Evolutionary conservation across 2,888 invertebrate genomes (phyloP), one percentile per base, ranked within the genome.

Genomic region (Acholoe squamosa): DNA sequence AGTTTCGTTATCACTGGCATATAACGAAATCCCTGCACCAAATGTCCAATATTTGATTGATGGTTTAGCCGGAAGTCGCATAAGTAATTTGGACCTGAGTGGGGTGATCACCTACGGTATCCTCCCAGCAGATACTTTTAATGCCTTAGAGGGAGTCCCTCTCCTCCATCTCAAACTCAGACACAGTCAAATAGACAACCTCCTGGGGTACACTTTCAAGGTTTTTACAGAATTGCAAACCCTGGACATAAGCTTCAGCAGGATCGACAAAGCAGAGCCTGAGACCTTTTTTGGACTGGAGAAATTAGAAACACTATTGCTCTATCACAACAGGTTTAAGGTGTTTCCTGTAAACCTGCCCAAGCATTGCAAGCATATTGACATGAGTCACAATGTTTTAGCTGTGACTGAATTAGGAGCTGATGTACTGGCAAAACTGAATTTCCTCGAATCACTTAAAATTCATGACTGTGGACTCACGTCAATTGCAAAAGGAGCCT

Each of bases 181-280:
- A 33, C 80, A 80, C 43, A 80, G 80, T 43, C 34, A 80, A 5
- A 80, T 80, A 80, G 34, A 19, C 12, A 33, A 43, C 19, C 80
- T 80, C 12, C 43, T 19, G 16, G n/a, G 14, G 7, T 0, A 80
- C 14, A 80, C 80, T 16, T 80, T 80, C 34, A 19, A 31, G 16
- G 31, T 33, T 34, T 34, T 80, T 5, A 34, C 33, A 16, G 43
- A 80, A 16, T 43, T 80, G 5, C 34, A 43, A 43, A 10, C 43
- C 16, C 33, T 80, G 22, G 80, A 80, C 22, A 7, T 80, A 14
- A 80, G 80, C 43, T 80, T 22, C 80, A 80, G 80, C 34, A 33
- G 22, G n/a, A 80, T 80, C 19, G n/a, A 34, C 19, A 16, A 19
- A 25, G 80, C 80, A 0, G 80, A 80, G 16, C 16, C 33, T 16